Evolutionary conservation across 2,113 vertebrate species (phyloP).

Genomic region (Aegithalos caudatus): DNA sequence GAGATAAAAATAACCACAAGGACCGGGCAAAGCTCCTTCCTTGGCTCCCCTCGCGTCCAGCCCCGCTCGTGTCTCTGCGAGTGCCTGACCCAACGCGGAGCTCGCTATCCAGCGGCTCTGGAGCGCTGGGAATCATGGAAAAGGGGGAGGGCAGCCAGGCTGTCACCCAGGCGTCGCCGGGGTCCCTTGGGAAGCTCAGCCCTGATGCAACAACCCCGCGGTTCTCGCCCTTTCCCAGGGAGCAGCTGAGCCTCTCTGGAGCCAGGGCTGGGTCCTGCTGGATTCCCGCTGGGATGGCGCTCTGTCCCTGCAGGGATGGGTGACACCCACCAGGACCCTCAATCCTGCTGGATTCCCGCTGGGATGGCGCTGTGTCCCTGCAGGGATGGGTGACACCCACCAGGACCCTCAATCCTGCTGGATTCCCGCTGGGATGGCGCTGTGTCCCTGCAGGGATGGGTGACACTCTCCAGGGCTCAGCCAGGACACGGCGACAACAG

Average conservation of each 20-base stretch:
- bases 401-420: too few species aligned
- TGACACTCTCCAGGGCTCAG: neutral
- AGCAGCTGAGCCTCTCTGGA: neutral
- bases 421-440: too few species aligned
- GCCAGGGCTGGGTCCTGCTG: neutral
- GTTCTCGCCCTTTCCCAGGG: neutral
- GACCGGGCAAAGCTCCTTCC: neutral
- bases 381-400: too few species aligned
- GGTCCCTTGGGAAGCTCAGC: neutral
- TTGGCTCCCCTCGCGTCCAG: neutral
- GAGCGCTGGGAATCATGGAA: neutral
- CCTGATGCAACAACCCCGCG: neutral
- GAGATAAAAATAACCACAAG: neutral
- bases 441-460: too few species aligned
- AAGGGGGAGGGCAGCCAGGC: neutral
- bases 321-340: neutral
- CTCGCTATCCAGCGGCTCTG: neutral
- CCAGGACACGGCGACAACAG: neutral
- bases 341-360: too few species aligned
- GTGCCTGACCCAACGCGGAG: neutral
- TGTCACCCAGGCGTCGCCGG: neutral
- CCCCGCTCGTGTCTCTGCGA: neutral
- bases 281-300: rapidly evolving
- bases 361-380: too few species aligned
- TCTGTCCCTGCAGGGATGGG: neutral